These are phyloP conservation scores for Serrognathus titanus DNA, from an alignment of 2,888 invertebrate genomes.

Conservation along the genomic window DNA sequence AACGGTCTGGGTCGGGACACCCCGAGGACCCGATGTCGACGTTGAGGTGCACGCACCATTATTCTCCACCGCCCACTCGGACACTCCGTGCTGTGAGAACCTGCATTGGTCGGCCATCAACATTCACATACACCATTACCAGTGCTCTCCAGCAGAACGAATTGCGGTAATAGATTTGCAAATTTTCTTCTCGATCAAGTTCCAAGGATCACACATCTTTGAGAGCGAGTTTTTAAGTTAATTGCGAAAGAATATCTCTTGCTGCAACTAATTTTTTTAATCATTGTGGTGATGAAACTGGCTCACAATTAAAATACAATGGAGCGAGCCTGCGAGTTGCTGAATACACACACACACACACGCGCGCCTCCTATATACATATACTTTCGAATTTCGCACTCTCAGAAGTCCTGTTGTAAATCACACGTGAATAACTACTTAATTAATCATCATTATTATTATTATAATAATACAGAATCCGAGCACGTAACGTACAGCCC, in stretches of 20 bases:
- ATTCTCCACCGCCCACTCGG: constrained; percentile 12
- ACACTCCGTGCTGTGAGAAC: constrained; percentile 17
- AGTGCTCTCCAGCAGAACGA: not conserved
- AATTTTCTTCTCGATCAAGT: too few species aligned
- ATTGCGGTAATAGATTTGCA: not conserved
- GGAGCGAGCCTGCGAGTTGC: not conserved
- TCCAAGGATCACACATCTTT: too few species aligned
- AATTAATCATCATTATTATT: not conserved
- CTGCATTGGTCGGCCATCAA: constrained; percentile 14
- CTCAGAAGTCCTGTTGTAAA: not conserved
- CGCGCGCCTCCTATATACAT: too few species aligned
- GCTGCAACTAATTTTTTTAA: too few species aligned
- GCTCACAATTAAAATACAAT: not conserved
- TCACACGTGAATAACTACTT: not conserved
- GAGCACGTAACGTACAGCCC: not conserved
- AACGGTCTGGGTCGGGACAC: constrained; percentile 15
- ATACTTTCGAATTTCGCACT: not conserved
- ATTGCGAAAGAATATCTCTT: too few species aligned
- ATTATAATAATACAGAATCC: not conserved
- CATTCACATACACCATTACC: not conserved
- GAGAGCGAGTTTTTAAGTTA: too few species aligned
- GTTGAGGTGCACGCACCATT: constrained; percentile 14
- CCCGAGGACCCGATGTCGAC: constrained; percentile 19
- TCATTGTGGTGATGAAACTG: not conserved
- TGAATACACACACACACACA: not conserved